phyloP scores from a whole-genome alignment of 2,113 vertebrate genomes.

The Lutjanus erythropterus region DNA sequence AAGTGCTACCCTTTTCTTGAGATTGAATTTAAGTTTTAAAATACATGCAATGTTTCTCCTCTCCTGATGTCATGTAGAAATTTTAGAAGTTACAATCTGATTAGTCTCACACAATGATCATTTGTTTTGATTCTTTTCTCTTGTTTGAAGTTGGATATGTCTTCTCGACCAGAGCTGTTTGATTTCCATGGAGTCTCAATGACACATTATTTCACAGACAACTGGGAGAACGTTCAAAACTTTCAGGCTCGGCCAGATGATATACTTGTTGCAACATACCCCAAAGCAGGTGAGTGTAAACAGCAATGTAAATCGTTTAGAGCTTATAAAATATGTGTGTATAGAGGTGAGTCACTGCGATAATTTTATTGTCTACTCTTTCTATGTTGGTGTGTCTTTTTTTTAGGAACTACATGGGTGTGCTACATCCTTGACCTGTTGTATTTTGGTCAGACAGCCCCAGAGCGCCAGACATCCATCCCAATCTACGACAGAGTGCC shows the following conservation, averaged over 20 bases:
- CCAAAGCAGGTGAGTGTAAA: slow-evolving; percentile 85
- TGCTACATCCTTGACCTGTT: slow-evolving; percentile 86
- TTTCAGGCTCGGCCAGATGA: slow-evolving; percentile 87
- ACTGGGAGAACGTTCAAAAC: slow-evolving; percentile 83
- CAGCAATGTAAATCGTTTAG: background rate
- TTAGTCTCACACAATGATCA: background rate
- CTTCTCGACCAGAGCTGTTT: slow-evolving; percentile 54
- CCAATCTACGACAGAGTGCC: slow-evolving; percentile 83
- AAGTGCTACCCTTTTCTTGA: no score
- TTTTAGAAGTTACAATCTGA: no score
- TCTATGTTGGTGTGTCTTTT: background rate
- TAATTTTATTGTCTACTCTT: background rate
- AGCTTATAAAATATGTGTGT: background rate
- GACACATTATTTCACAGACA: slow-evolving; percentile 67
- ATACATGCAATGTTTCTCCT: no score
- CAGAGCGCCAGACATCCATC: slow-evolving; percentile 63
- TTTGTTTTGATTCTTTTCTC: no score
- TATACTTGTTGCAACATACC: slow-evolving; percentile 86
- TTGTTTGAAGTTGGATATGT: slow-evolving; percentile 17
- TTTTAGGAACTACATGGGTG: slow-evolving; percentile 87
- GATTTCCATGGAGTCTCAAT: slow-evolving; percentile 83
- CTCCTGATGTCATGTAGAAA: no score
- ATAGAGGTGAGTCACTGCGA: background rate
- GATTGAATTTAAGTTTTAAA: no score
- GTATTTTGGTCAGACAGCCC: slow-evolving; percentile 70